Percentiles rank a stretch among this genome's conserved stretches.
phyloP scores from a whole-genome alignment of 2,888 invertebrate genomes.

The Osmoderma eremita region DNA sequence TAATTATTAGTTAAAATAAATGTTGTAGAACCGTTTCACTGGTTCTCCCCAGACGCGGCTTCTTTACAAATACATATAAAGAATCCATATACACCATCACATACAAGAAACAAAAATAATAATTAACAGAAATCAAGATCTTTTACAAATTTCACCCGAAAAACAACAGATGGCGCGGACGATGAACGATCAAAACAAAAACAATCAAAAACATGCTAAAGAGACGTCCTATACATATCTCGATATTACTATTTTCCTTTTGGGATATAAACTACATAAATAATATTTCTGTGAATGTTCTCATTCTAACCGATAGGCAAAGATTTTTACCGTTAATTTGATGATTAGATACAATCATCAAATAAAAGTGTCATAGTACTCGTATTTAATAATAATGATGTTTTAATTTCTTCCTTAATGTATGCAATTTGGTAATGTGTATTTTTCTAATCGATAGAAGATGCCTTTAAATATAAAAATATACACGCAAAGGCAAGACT shows the following conservation, averaged over 20 bases:
- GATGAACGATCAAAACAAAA: too few relatives aligned
- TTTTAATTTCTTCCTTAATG: conserved; percentile 17
- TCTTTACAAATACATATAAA: conserved; percentile 8
- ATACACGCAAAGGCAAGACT: conserved; percentile 42
- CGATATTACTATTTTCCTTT: neutral
- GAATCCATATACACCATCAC: conserved; percentile 9
- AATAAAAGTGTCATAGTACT: too few relatives aligned
- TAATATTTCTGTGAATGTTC: neutral
- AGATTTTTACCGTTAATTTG: neutral
- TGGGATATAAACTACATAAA: neutral
- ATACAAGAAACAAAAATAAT: neutral
- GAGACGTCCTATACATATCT: too few relatives aligned
- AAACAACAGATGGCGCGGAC: too few relatives aligned
- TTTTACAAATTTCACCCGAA: neutral
- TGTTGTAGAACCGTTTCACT: neutral
- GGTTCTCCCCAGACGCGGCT: neutral
- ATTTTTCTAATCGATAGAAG: conserved; percentile 30
- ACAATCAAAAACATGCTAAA: too few relatives aligned
- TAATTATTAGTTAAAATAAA: conserved; percentile 2
- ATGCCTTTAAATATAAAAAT: conserved; percentile 43
- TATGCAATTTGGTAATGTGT: conserved; percentile 6
- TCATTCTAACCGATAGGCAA: neutral
- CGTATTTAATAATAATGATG: neutral
- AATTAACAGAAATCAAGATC: neutral
- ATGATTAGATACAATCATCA: neutral